phyloP scores from a whole-genome alignment of 2,888 invertebrate species.

The Hypselothyrea guttata region DNA sequence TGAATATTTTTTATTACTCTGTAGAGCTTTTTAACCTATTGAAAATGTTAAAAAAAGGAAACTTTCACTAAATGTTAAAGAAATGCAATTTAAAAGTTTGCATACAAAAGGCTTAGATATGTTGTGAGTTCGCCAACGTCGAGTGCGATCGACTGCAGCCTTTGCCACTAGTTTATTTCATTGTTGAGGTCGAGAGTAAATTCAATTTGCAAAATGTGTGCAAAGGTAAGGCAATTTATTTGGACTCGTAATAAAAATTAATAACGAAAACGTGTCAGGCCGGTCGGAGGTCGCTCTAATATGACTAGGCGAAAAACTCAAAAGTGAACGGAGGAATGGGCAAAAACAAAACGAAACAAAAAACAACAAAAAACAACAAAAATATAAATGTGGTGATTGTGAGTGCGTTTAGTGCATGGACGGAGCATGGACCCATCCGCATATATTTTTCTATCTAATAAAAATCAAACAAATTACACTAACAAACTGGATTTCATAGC shows the following conservation, averaged over 20 bases:
- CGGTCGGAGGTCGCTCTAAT: constrained; percentile 57
- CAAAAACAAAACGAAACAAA: constrained; percentile 19
- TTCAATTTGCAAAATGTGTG: constrained; percentile 67
- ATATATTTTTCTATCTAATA: constrained; percentile 67
- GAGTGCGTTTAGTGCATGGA: constrained; percentile 28
- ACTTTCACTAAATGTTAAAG: too few species aligned
- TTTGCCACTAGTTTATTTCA: not conserved
- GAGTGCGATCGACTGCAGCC: too few species aligned
- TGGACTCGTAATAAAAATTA: constrained; percentile 78
- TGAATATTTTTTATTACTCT: too few species aligned
- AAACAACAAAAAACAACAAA: constrained; percentile 22
- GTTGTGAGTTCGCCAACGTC: too few species aligned
- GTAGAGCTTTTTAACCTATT: too few species aligned
- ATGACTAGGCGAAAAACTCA: constrained; percentile 72
- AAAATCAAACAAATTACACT: constrained; percentile 80
- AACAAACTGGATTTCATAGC: constrained; percentile 75
- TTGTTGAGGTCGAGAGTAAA: constrained; percentile 34
- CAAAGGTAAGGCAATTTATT: constrained; percentile 67
- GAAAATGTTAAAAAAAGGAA: too few species aligned
- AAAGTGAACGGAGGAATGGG: constrained; percentile 13
- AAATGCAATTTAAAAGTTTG: too few species aligned
- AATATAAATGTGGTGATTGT: constrained; percentile 15
- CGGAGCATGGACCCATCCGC: constrained; percentile 20
- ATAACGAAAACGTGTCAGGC: constrained; percentile 78
- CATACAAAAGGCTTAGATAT: too few species aligned